Evolutionary conservation across 2,797 vertebrate genomes (phyloP), one percentile per base, ranked within the genome.

Genomic region (Rhinichthys osculus): DNA sequence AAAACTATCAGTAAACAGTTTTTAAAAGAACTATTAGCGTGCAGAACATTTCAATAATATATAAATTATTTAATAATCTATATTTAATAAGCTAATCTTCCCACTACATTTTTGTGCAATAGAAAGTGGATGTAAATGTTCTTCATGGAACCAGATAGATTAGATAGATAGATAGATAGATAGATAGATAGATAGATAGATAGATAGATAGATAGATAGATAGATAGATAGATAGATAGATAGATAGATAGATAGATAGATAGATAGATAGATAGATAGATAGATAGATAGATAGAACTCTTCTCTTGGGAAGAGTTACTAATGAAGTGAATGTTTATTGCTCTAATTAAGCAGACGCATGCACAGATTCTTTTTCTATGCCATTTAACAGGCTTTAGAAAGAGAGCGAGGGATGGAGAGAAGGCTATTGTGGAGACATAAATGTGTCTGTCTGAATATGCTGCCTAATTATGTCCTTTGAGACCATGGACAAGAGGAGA

Each of bases 361-460:
- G 62, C 66, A 62, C 76, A 27, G 38, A 85, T 59, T 79, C 50
- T 57, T 71, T 23, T 85, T 79, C 40, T 16, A 50, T 47, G 67
- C 27, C 77, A 79, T 85, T 83, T 87, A 80, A 84, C 71, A 64
- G 77, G 77, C 86, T 84, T 73, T 83, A 73, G 77, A 83, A 71
- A 52, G 74, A 16, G 52, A 79, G 50, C 5, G 27, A 81, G 59
- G 80, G 77, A 64, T 47, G 38, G 42, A 64, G 77, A 85, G 17
- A 62, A 17, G 66, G 38, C 83, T 85, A 62, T 85, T 85, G 84
- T 85, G 38, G 38, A 62, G 66, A 47, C 50, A 83, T 81, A 69
- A 67, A 81, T 81, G 64, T 67, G 78, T 69, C 59, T 52, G 42
- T 64, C 40, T 80, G 67, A 80, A 80, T 47, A 57, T 50, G 67